These are phyloP conservation scores for Parnassius orleans DNA, from an alignment of 2,888 invertebrate genomes.

Conservation along the genomic window DNA sequence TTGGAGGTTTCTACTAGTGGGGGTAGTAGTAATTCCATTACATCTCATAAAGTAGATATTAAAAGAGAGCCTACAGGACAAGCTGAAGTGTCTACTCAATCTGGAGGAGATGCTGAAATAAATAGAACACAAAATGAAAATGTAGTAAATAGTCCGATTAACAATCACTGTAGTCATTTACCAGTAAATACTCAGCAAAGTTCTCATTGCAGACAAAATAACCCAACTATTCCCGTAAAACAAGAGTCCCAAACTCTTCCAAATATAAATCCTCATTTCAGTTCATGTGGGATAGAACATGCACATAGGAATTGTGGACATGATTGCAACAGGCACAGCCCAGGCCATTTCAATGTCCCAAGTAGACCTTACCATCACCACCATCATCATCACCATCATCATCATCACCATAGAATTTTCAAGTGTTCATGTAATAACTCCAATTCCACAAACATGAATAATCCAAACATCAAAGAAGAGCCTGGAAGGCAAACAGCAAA, in stretches of 20 bases:
- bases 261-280: not conserved
- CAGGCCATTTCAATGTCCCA: slow-evolving; percentile 41
- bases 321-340: slow-evolving; percentile 28
- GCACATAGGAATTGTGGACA: slow-evolving; percentile 12
- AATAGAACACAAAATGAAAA: slow-evolving; percentile 31
- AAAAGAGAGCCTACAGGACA: slow-evolving; percentile 56
- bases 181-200: slow-evolving; percentile 32
- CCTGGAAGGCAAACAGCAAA: slow-evolving; percentile 41
- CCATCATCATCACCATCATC: slow-evolving; percentile 44
- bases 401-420: slow-evolving; percentile 37
- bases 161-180: slow-evolving; percentile 18
- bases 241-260: slow-evolving; percentile 37
- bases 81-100: slow-evolving; percentile 39
- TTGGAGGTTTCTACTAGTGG: slow-evolving; percentile 31
- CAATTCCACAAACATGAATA: slow-evolving; percentile 32
- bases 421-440: slow-evolving; percentile 36
- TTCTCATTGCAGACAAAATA: slow-evolving; percentile 25
- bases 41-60: slow-evolving; percentile 41
- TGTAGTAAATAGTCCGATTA: slow-evolving; percentile 3
- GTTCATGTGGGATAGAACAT: slow-evolving; percentile 18
- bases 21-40: slow-evolving; percentile 31
- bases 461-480: slow-evolving; percentile 57
- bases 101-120: slow-evolving; percentile 35
- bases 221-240: slow-evolving; percentile 39
- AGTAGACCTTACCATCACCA: slow-evolving; percentile 45